Evolutionary conservation across 2,888 invertebrate species (phyloP).

Genomic region (Fragum sueziense): DNA sequence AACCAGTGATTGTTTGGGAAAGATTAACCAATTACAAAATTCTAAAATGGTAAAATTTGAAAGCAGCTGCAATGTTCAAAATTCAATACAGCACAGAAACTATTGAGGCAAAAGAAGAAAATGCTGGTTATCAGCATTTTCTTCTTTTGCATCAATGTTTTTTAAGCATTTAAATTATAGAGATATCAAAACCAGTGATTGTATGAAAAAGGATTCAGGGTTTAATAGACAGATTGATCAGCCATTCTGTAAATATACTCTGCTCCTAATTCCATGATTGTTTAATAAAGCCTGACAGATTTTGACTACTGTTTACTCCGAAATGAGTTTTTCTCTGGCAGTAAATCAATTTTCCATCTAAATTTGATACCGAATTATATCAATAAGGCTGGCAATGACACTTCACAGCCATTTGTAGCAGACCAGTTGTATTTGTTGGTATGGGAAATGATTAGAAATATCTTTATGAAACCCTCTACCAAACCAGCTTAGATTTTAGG

Average conservation of each 20-base stretch:
- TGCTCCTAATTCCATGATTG: background rate
- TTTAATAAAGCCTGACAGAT: constrained; percentile 17
- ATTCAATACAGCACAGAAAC: too few species aligned
- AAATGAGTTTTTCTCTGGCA: constrained; percentile 13
- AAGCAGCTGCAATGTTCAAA: too few species aligned
- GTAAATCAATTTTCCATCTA: constrained; percentile 15
- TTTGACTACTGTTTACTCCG: constrained; percentile 8
- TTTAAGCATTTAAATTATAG: background rate
- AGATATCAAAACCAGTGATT: background rate
- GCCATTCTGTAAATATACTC: background rate
- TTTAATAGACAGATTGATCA: background rate
- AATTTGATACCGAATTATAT: constrained; percentile 12
- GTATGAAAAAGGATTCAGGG: background rate
- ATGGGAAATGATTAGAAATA: too few species aligned
- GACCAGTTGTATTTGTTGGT: too few species aligned
- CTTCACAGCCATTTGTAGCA: too few species aligned
- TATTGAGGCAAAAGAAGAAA: background rate
- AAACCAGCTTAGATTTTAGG: too few species aligned
- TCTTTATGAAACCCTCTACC: too few species aligned
- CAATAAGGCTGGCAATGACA: background rate
- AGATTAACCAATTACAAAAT: too few species aligned
- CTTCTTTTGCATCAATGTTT: background rate
- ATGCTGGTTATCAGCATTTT: background rate
- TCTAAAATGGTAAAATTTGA: too few species aligned
- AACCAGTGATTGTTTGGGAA: too few species aligned